These are phyloP conservation scores for Pharmacophagus antenor DNA, from an alignment of 2,888 invertebrate genomes.

Conservation along the genomic window DNA sequence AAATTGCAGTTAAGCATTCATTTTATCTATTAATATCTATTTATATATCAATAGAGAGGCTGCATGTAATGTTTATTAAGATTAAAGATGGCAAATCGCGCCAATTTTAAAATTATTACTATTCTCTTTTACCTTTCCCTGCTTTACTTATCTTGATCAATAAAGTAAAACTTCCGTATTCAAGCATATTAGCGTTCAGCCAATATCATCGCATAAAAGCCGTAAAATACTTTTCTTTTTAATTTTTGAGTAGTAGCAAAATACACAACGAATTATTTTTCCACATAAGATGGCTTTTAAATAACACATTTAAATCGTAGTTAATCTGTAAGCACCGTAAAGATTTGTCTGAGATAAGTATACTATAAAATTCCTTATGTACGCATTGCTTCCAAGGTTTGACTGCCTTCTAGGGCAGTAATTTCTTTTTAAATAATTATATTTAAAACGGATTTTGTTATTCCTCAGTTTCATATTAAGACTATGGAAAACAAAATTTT, in stretches of 20 bases:
- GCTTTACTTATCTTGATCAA: constrained; percentile 1
- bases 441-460: not conserved
- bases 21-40: not conserved
- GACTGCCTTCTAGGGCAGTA: not conserved
- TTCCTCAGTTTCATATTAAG: not conserved
- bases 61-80: too few species aligned
- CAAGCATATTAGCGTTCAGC: too few species aligned
- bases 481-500: not conserved
- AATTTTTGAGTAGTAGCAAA: constrained; percentile 30
- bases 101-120: too few species aligned
- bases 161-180: not conserved
- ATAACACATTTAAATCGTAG: constrained; percentile 24
- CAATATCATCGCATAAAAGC: too few species aligned
- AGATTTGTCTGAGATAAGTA: constrained; percentile 16
- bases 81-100: too few species aligned
- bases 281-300: constrained; percentile 24
- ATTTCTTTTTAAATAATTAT: not conserved
- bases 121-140: too few species aligned
- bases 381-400: constrained; percentile 10
- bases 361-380: constrained; percentile 16
- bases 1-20: not conserved
- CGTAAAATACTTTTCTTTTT: too few species aligned
- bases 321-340: constrained; percentile 14
- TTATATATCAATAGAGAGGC: too few species aligned
- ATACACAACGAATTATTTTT: constrained; percentile 25